Evolutionary conservation across 2,888 invertebrate species (phyloP).

Genomic region (Agonopterix subpropinquella): DNA sequence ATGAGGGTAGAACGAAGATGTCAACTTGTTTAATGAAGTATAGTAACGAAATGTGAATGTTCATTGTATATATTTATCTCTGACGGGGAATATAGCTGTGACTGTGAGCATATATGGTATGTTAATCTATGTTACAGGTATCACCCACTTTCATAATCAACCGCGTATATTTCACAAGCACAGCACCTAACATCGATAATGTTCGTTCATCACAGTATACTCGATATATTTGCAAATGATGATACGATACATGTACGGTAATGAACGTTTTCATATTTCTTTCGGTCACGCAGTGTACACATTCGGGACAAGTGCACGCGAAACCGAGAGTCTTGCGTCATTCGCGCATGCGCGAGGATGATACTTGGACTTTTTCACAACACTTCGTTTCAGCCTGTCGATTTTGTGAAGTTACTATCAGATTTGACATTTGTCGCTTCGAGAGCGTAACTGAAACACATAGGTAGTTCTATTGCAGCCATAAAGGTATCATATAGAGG

Average conservation of each 20-base stretch:
- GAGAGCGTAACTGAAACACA: too few relatives aligned
- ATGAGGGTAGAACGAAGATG: too few relatives aligned
- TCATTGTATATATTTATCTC: too few relatives aligned
- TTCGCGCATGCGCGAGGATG: slow-evolving; percentile 30
- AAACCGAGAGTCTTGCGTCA: slow-evolving; percentile 70
- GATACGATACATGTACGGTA: slow-evolving; percentile 19
- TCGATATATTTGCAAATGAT: slow-evolving; percentile 30
- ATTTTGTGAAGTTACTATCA: too few relatives aligned
- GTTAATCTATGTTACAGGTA: too few relatives aligned
- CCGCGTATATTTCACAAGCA: slow-evolving; percentile 1
- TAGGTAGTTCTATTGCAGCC: too few relatives aligned
- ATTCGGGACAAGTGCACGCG: slow-evolving; percentile 71
- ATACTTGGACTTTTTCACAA: slow-evolving; percentile 49
- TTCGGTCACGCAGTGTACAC: slow-evolving; percentile 62
- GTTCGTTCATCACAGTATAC: not conserved
- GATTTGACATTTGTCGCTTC: too few relatives aligned
- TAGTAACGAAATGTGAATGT: too few relatives aligned
- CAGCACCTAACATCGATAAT: not conserved
- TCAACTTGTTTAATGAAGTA: too few relatives aligned
- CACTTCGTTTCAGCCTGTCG: slow-evolving; percentile 8
- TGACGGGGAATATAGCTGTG: too few relatives aligned
- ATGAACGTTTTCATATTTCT: slow-evolving; percentile 62
- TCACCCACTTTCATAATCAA: not conserved
- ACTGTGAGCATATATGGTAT: too few relatives aligned
- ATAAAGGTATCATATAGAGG: too few relatives aligned